Percentiles rank a stretch among this genome's conserved stretches.
phyloP scores from a whole-genome alignment of 2,113 vertebrate species.

The Morone chrysops region DNA sequence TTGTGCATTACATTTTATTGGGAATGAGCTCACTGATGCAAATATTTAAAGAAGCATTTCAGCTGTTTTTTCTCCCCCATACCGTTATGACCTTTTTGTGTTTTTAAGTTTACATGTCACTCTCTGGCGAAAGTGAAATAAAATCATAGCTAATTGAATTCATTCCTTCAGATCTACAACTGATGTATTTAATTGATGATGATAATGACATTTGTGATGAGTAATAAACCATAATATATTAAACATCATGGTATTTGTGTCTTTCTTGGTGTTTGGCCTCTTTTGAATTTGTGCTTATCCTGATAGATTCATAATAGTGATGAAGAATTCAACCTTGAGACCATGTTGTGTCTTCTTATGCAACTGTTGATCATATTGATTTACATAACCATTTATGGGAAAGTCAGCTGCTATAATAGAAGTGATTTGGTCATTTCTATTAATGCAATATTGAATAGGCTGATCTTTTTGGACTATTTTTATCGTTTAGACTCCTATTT shows the following conservation, averaged over 20 bases:
- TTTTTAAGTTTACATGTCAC: conserved; percentile 83
- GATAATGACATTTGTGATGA: conserved; percentile 84
- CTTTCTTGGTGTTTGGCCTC: neutral
- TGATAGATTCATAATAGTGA: neutral
- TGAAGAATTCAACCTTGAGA: neutral
- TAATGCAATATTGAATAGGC: neutral
- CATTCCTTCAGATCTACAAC: conserved; percentile 83
- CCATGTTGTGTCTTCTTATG: too few relatives aligned
- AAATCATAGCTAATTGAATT: conserved; percentile 80
- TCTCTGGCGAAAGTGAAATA: conserved; percentile 72
- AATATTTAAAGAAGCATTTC: conserved; percentile 38
- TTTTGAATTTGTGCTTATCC: neutral
- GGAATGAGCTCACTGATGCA: conserved; percentile 50
- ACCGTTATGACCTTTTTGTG: conserved; percentile 51
- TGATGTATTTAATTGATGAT: conserved; percentile 85
- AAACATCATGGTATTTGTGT: conserved; percentile 45
- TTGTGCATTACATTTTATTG: conserved; percentile 38
- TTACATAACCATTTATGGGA: neutral
- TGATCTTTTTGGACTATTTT: neutral
- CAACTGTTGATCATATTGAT: neutral
- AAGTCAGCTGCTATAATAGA: neutral
- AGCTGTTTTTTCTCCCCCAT: conserved; percentile 7
- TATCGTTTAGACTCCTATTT: neutral
- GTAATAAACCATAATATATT: conserved; percentile 89
- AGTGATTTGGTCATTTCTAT: neutral